phyloP scores from a whole-genome alignment of 2,113 vertebrate species.

The Neotoma lepida region DNA sequence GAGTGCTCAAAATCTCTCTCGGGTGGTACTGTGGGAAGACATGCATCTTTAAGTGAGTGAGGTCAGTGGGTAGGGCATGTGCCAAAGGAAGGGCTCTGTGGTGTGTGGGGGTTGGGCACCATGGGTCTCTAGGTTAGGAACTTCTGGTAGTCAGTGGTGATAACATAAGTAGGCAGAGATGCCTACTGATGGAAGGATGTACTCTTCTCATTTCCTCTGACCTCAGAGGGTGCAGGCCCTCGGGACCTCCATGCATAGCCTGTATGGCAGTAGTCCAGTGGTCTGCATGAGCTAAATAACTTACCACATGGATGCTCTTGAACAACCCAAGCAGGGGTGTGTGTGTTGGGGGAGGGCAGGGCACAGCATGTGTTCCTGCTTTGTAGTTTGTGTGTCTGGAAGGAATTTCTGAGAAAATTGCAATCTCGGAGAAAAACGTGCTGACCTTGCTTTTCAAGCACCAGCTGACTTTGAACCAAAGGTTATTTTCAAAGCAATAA shows the following conservation, averaged over 20 bases:
- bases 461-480: conserved; percentile 30
- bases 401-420: background rate
- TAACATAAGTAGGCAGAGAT: background rate
- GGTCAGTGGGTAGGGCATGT: background rate
- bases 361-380: background rate
- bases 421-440: background rate
- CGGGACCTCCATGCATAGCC: background rate
- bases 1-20: background rate
- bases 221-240: background rate
- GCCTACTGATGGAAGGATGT: background rate
- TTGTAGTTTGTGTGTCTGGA: background rate
- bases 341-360: rapidly evolving
- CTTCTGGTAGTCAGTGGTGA: background rate
- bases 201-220: background rate
- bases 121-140: background rate
- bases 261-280: background rate
- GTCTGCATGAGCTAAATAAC: background rate
- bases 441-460: conserved; percentile 36
- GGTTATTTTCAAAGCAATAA: conserved; percentile 17
- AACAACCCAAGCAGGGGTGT: background rate
- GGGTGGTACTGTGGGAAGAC: background rate
- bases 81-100: background rate
- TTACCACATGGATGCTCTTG: background rate
- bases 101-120: background rate
- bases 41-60: background rate